These are phyloP conservation scores for Centrocercus urophasianus DNA, from an alignment of 2,113 vertebrate genomes.

Conservation along the genomic window DNA sequence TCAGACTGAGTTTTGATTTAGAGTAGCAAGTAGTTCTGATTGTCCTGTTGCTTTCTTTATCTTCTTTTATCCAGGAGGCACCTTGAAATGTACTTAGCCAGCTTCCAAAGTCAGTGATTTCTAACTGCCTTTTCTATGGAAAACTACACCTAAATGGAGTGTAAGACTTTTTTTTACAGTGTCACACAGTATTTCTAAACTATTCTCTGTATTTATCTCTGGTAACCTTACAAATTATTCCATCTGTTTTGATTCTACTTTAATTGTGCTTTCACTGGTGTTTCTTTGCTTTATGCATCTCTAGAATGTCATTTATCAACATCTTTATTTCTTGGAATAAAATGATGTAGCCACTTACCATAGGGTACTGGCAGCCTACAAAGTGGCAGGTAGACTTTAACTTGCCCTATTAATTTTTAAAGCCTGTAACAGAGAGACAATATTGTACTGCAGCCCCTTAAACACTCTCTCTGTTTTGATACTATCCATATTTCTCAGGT, in stretches of 20 bases:
- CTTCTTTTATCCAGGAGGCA: background rate
- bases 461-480: background rate
- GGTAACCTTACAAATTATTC: constrained; percentile 23
- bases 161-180: background rate
- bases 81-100: background rate
- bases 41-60: background rate
- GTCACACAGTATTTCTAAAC: background rate
- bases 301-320: background rate
- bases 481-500: background rate
- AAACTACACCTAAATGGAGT: background rate
- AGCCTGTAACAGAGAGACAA: background rate
- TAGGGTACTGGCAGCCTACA: background rate
- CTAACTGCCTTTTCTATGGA: background rate
- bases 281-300: background rate
- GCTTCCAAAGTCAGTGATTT: background rate
- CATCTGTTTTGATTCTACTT: background rate
- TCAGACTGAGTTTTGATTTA: background rate
- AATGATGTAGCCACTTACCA: background rate
- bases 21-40: background rate
- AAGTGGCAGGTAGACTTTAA: background rate
- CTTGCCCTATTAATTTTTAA: constrained; percentile 34
- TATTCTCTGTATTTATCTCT: background rate
- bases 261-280: background rate
- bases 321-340: background rate
- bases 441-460: background rate